Percentiles rank a stretch among this genome's conserved stretches.
These are phyloP conservation scores for Lasiurus cinereus DNA, from an alignment of 2,113 vertebrate species.

Conservation along the genomic window DNA sequence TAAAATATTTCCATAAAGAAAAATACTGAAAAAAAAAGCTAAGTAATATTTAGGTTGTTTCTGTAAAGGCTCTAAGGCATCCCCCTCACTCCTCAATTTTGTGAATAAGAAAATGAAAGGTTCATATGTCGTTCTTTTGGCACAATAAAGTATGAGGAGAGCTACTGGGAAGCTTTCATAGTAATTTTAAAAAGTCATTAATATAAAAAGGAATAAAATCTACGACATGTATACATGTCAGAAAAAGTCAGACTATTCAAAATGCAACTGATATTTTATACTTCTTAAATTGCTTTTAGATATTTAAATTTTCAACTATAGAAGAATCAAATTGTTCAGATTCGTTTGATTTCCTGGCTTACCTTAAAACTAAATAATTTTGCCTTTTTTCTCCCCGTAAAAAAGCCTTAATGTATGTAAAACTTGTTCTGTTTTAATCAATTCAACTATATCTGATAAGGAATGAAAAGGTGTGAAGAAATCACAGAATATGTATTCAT, in stretches of 20 bases:
- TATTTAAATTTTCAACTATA: conserved; percentile 6
- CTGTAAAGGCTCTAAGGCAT: neutral
- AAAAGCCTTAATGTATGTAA: neutral
- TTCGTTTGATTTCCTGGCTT: conserved; percentile 42
- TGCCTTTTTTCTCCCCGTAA: conserved; percentile 26
- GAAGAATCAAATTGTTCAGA: conserved; percentile 4
- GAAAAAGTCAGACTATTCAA: neutral
- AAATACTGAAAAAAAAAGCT: neutral
- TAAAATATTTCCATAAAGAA: conserved; percentile 49
- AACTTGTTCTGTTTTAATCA: conserved; percentile 17
- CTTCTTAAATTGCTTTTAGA: neutral
- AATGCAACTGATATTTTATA: neutral
- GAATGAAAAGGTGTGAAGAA: neutral
- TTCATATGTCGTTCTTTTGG: neutral
- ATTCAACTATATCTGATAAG: neutral
- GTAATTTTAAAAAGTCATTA: conserved; percentile 30
- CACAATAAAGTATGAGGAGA: neutral
- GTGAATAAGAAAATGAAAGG: neutral
- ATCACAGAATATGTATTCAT: neutral
- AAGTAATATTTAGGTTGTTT: neutral
- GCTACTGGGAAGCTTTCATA: neutral
- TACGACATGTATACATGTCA: neutral
- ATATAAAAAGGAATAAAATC: neutral
- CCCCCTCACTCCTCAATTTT: neutral
- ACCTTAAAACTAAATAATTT: conserved; percentile 44